Base-by-base conservation (phyloP, 2,797 vertebrate genomes). In the Coendou prehensilis region DNA sequence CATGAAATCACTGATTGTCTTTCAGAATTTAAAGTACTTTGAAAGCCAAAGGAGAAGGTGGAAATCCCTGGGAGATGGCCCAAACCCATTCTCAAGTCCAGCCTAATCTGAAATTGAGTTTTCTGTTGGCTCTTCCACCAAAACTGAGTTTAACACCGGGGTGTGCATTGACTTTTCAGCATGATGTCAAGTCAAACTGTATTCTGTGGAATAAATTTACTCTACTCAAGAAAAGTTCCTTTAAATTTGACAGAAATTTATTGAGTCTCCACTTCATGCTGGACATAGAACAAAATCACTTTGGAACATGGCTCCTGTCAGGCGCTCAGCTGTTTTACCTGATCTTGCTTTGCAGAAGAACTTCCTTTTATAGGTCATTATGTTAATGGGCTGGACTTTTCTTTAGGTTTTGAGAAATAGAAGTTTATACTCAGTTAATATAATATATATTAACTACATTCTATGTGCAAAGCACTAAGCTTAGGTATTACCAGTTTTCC, bases 1-100 rank as follows among this genome's bases (percentile, higher is more conserved):
- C 13, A 52, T 59, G 28, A 18, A 15, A 63, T 63, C 17, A 73
- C 37, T 61, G n/a, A 4, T 20, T 73, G 56, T 57, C 87, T 92
- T 82, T 93, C 41, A 52, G 82, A 97, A 57, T 93, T 63, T 78
- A 85, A 75, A 41, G 82, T 89, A 41, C 15, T 10, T 7, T 50
- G 9, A 54, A 79, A 79, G 14, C 30, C 30, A n/a, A 54, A 79
- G 30, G 30, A 56, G 52, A 56, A 37, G 17, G 52, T 80, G 52
- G 2, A 79, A 56, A n/a, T 33, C 33, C 33, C 52, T 9, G 30
- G 28, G 85, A 67, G 80, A 85, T 81, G 59, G 26, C 4, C 47
- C 52, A 89, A 92, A 75, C 11, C 67, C 33, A 9, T 9, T 57
- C 33, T 64, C 57, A 85, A 45, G 20, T 57, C 54, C 47, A 28